A percentile compares a stretch with the other conserved stretches of the same genome.
phyloP scores from a whole-genome alignment of 1,140 invertebrate species.

The Nasonia vitripennis region DNA sequence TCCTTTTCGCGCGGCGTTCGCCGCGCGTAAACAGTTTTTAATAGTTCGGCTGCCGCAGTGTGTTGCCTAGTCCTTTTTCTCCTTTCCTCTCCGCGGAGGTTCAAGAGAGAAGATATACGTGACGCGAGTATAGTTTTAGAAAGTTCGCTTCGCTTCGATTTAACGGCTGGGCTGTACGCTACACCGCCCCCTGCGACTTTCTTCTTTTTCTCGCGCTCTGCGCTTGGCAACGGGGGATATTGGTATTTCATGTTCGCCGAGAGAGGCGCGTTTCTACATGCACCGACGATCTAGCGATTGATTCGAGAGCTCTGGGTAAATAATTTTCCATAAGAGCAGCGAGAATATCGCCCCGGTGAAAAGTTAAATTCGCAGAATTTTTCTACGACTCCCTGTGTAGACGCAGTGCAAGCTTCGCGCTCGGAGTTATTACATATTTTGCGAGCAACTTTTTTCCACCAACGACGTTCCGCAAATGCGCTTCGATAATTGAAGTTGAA shows the following conservation, averaged over 20 bases:
- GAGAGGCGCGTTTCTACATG: neutral
- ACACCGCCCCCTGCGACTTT: neutral
- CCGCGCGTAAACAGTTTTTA: slow-evolving; percentile 43
- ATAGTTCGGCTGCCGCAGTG: slow-evolving; percentile 25
- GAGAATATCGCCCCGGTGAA: neutral
- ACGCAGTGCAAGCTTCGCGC: no score
- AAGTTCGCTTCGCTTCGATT: slow-evolving; percentile 27
- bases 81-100: neutral
- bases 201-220: neutral
- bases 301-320: slow-evolving; percentile 7
- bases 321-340: slow-evolving; percentile 9
- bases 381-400: no score
- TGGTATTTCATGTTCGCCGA: slow-evolving; percentile 34
- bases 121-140: slow-evolving; percentile 22
- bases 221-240: slow-evolving; percentile 11
- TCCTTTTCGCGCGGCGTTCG: neutral
- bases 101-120: neutral
- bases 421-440: no score
- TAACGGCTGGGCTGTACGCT: neutral
- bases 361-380: slow-evolving; percentile 6
- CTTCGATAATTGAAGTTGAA: no score
- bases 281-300: neutral
- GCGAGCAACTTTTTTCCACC: no score
- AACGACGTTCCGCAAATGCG: no score
- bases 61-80: slow-evolving; percentile 7